Base-by-base conservation (phyloP, 2,888 invertebrate genomes). In the Trichacis sp. region DNA sequence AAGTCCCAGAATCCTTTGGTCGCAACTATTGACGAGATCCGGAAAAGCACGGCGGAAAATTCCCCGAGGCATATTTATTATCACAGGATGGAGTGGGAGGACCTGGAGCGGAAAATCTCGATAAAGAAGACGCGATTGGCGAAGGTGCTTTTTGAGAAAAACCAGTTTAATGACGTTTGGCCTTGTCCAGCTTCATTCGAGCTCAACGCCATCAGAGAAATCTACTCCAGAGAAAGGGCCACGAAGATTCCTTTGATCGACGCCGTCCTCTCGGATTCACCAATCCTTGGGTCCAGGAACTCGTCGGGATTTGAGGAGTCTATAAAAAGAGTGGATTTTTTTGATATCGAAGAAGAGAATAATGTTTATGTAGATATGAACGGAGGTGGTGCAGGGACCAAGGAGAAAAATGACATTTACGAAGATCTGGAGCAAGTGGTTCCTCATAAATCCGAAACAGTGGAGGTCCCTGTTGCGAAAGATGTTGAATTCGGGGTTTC, bases 11-110 rank as follows among this genome's bases (percentile, higher is more conserved):
- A 89, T 76, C 88, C 89, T 5, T 80, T 89, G 5, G 89, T 89
- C 5, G 89, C 88, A 9, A 89, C 89, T 1, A 89, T 89, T 62
- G 89, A 89, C 75, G 89, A 89, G 83, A 89, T 89, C 38, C 84
- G 89, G 42, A 88, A 87, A 72, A 87, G 86, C 38, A 87, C 88
- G 1, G 86, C 85, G 0, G 87, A 87, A 14, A 88, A 88, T 76
- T 88, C 88, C 2, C 89, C 88, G 3, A 85, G 87, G 73, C 87
- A 87, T 74, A 80, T 88, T 57, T 89, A 87, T 75, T 89, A 87
- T 75, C 87, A 88, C 54, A 85, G 88, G 64, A 85, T 87, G 45
- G 88, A 88, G 64, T 88, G 87, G 87, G 78, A 78, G 17, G 80
- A 80, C 19, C 40, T 76, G 0, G 76, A 76, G 29, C 71, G 74